Evolutionary conservation across 2,888 invertebrate species (phyloP), one percentile per base, ranked within the genome.

Genomic region (Sepioteuthis lessoniana): DNA sequence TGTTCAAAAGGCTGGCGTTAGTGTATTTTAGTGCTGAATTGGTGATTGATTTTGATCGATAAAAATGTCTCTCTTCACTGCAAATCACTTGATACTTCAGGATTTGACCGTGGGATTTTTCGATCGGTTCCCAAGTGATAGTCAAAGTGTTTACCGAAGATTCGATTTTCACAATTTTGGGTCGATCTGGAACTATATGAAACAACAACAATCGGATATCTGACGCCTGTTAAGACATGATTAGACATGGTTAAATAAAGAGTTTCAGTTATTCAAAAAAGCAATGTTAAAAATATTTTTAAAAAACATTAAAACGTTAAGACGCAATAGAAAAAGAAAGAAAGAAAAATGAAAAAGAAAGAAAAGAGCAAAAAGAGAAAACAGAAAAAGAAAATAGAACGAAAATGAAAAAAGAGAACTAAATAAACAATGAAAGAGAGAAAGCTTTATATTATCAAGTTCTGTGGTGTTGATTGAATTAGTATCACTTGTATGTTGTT

Each of bases 21-120:
- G 93, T 90, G 0, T 90, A 91, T 25, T 47, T 42, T 13, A 90
- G 60, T 13, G 93, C 93, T 37, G 50, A 38, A 28, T 92, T 37
- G 25, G 95, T 95, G 91, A 94, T 31, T 5, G 95, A 95, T 35
- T 95, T 94, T 7, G 94, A 90, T 3, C 94, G 94, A 31, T 94
- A 94, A 91, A 96, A 95, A 94, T 95, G 93, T 0, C 90, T 92
- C 8, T 94, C 94, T 42, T 94, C 94, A 46, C 95, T 95, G 93
- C 95, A 96, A 4, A 95, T 93, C 16, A 96, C 94, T 16, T 95
- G 94, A 94, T 96, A 97, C 31, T 95, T 94, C 42, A 16, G 76
- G 16, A 76, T 13, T 2, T 16, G n/a, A n/a, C n/a, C n/a, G 13
- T 25, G 76, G n/a, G n/a, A 16, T 13, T 16, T 35, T n/a, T 35